These are phyloP conservation scores for Tanypteryx hageni DNA, from an alignment of 2,888 invertebrate genomes.

Conservation along the genomic window DNA sequence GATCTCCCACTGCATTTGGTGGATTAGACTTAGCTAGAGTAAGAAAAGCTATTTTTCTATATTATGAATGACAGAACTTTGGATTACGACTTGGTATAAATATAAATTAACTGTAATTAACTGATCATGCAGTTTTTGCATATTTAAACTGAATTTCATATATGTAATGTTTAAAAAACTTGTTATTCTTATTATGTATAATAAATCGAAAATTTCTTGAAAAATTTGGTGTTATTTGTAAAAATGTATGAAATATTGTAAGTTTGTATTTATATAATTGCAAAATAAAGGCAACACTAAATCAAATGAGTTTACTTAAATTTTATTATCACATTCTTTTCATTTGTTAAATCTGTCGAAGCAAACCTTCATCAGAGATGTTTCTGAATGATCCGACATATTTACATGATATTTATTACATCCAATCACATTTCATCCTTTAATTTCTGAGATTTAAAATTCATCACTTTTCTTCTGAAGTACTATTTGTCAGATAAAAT, in stretches of 20 bases:
- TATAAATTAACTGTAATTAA: too few species aligned
- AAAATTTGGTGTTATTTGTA: conserved; percentile 16
- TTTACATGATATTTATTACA: too few species aligned
- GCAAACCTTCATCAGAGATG: too few species aligned
- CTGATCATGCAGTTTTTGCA: not conserved
- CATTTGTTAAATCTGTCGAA: not conserved
- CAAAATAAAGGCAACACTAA: conserved; percentile 16
- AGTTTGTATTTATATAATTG: conserved; percentile 16
- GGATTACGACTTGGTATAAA: not conserved
- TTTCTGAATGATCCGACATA: too few species aligned
- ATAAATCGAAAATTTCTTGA: not conserved
- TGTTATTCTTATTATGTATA: not conserved
- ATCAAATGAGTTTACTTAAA: conserved; percentile 5
- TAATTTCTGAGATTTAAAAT: too few species aligned
- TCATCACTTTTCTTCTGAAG: too few species aligned
- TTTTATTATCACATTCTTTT: conserved; percentile 28
- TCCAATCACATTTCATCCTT: too few species aligned
- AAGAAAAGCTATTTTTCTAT: not conserved
- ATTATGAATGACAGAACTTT: not conserved
- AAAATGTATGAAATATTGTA: not conserved
- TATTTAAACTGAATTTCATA: not conserved
- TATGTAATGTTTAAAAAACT: not conserved
- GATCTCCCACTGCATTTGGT: not conserved
- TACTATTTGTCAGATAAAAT: too few species aligned
- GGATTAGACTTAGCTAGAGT: too few species aligned